Evolutionary conservation across 2,113 vertebrate genomes (phyloP).

Genomic region (Scomber colias): DNA sequence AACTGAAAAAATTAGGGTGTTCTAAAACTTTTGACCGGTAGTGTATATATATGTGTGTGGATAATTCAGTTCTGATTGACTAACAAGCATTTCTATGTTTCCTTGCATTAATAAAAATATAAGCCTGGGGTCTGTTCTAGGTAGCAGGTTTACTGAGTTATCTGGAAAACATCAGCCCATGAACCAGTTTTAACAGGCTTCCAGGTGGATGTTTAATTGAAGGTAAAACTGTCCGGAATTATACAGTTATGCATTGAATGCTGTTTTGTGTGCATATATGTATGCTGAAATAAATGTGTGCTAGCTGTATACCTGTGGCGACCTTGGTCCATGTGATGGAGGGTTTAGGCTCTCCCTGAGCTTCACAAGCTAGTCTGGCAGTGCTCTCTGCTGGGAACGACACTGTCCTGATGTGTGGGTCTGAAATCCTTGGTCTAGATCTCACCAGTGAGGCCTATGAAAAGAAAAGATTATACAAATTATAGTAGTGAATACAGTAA

Average conservation of each 20-base stretch:
- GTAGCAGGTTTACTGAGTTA: slow-evolving; percentile 1
- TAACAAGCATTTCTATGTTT: slow-evolving; percentile 24
- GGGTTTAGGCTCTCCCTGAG: slow-evolving; percentile 89
- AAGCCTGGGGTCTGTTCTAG: not conserved
- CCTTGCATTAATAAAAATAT: not conserved
- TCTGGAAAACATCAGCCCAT: not conserved
- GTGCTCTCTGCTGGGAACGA: slow-evolving; percentile 86
- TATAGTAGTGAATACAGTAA: not conserved
- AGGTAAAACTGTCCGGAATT: slow-evolving; percentile 11
- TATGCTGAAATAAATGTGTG: slow-evolving; percentile 4
- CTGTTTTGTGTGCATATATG: slow-evolving; percentile 5
- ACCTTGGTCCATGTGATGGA: slow-evolving; percentile 94
- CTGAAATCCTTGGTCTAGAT: slow-evolving; percentile 87
- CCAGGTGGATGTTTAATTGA: not conserved
- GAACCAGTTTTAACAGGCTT: not conserved
- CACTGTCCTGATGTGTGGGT: slow-evolving; percentile 80
- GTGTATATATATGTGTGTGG: too few relatives aligned
- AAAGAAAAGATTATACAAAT: slow-evolving; percentile 5
- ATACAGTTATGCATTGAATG: not conserved
- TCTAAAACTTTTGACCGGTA: too few relatives aligned
- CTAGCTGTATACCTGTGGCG: slow-evolving; percentile 88
- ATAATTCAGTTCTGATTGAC: not conserved
- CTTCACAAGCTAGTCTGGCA: slow-evolving; percentile 87
- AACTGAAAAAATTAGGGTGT: too few relatives aligned
- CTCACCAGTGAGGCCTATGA: slow-evolving; percentile 63